These are phyloP conservation scores for Branchipolynoe longqiensis DNA, from an alignment of 2,888 invertebrate species.

Conservation along the genomic window DNA sequence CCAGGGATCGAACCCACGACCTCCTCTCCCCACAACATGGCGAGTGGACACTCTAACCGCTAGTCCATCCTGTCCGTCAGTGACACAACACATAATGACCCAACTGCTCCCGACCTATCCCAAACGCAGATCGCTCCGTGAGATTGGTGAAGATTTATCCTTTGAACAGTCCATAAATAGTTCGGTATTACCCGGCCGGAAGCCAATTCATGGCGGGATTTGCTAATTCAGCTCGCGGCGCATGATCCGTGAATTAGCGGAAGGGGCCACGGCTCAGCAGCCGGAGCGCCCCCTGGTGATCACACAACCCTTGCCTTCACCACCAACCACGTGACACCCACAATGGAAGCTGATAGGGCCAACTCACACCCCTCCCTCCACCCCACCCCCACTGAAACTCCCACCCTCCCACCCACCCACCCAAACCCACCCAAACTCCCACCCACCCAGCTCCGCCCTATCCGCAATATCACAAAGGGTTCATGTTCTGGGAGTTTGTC, in stretches of 20 bases:
- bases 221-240: conserved; percentile 22
- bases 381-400: not conserved
- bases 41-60: too few relatives aligned
- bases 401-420: not conserved
- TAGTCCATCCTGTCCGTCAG: not conserved
- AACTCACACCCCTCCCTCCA: not conserved
- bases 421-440: not conserved
- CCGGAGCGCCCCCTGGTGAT: not conserved
- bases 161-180: conserved; percentile 40
- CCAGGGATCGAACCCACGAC: too few relatives aligned
- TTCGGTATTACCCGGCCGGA: not conserved
- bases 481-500: too few relatives aligned
- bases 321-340: not conserved
- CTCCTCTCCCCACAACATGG: too few relatives aligned
- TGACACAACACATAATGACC: not conserved
- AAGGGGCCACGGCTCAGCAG: not conserved
- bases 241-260: conserved; percentile 12
- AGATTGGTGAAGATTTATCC: conserved; percentile 40
- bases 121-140: not conserved
- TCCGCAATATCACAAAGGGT: too few relatives aligned
- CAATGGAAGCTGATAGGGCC: not conserved
- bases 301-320: not conserved
- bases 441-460: too few relatives aligned
- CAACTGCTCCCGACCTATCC: not conserved
- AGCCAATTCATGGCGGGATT: conserved; percentile 34